Percentiles rank a stretch among this genome's conserved stretches.
phyloP scores from a whole-genome alignment of 30 jellyfish, hydroid and myxozoan genomes.

The Catostylus mosaicus region DNA sequence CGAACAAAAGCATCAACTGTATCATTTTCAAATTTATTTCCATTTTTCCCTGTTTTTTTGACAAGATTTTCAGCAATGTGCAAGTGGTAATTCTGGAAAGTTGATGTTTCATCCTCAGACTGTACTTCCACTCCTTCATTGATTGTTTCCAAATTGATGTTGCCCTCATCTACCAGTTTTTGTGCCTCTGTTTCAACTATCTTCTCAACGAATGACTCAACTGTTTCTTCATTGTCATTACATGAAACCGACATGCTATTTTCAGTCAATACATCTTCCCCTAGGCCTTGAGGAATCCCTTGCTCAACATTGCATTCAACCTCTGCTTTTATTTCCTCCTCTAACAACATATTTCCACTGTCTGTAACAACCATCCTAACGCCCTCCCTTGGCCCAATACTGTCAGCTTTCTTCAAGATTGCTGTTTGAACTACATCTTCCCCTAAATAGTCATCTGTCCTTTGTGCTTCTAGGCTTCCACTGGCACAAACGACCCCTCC shows the following conservation, averaged over 20 bases:
- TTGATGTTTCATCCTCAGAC: constrained; percentile 20
- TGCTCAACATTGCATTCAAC: no score
- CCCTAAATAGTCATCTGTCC: constrained; percentile 14
- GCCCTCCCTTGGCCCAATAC: constrained; percentile 13
- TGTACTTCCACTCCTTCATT: neutral
- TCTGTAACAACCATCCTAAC: neutral
- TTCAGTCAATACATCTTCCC: neutral
- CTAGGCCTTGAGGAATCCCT: no score
- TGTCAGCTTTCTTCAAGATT: constrained; percentile 10
- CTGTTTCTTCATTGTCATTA: neutral
- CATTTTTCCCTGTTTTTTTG: constrained; percentile 15
- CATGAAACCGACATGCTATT: neutral
- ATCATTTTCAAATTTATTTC: constrained; percentile 3
- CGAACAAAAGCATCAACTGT: neutral
- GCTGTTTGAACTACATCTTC: constrained; percentile 31
- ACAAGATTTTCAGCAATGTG: constrained; percentile 32
- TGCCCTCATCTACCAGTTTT: neutral
- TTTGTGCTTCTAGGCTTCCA: neutral
- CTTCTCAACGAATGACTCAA: neutral
- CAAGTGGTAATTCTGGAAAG: constrained; percentile 26
- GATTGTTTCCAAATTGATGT: neutral
- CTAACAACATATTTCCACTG: constrained; percentile 7
- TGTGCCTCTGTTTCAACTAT: neutral
- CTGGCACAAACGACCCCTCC: constrained; percentile 21
- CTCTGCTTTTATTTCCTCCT: no score